phyloP scores from a whole-genome alignment of 2,113 vertebrate species.

The Colossoma macropomum region DNA sequence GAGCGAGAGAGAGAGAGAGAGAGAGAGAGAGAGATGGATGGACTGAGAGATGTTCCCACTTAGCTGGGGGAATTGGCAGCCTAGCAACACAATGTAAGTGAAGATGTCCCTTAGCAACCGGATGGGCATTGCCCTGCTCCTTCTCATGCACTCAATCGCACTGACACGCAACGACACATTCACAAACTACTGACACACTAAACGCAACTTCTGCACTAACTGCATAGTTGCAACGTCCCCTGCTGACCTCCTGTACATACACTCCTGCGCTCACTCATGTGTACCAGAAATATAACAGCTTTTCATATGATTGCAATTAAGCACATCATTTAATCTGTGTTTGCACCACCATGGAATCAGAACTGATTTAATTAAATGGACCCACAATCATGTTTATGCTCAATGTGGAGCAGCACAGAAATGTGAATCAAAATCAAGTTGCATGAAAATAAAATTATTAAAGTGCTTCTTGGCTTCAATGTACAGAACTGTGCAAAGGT shows the following conservation, averaged over 20 bases:
- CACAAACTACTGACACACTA: constrained; percentile 26
- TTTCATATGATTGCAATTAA: not conserved
- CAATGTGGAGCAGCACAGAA: too few relatives aligned
- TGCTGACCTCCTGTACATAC: not conserved
- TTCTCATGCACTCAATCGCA: not conserved
- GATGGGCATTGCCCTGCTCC: constrained; percentile 46
- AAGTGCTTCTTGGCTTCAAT: too few relatives aligned
- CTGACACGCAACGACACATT: not conserved
- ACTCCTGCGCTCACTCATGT: not conserved
- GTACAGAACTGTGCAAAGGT: too few relatives aligned
- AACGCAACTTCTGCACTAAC: not conserved
- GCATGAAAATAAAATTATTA: too few relatives aligned
- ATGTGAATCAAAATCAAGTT: too few relatives aligned
- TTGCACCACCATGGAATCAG: too few relatives aligned
- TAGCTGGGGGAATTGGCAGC: constrained; percentile 77
- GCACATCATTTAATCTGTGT: not conserved
- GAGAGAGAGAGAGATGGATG: constrained; percentile 45
- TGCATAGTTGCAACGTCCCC: not conserved
- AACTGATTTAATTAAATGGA: too few relatives aligned
- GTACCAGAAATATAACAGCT: too few relatives aligned
- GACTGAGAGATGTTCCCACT: constrained; percentile 65
- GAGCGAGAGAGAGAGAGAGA: constrained; percentile 42
- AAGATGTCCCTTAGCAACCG: constrained; percentile 79
- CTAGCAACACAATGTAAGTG: constrained; percentile 81
- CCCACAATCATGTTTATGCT: too few relatives aligned